Base-by-base conservation (phyloP, 2,888 invertebrate species). In the Brachylomia viminalis region DNA sequence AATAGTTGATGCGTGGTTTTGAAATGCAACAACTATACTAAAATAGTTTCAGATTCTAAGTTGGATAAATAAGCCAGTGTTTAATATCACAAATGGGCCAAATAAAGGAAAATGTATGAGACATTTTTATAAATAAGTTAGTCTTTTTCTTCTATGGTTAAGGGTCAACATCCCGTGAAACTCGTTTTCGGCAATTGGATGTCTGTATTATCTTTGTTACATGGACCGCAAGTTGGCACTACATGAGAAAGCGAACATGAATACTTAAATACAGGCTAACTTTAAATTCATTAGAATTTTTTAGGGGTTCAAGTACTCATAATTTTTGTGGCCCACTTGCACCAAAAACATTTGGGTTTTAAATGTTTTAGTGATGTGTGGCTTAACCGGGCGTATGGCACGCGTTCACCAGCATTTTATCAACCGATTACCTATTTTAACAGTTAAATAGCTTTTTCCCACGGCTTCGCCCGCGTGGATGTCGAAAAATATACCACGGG, bases 91-190 rank as follows among this genome's bases (percentile, higher is more conserved):
- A 49, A 56, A 38, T 20, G 38, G 42, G 13, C 10, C 1, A 72
- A 27, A 30, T 59, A 38, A 58, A 73, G 27, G 30, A 1, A 20
- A 59, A 59, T 4, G 1, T 11, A 27, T 17, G 8, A 23, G 17
- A 49, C 2, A 7, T n/a, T 49, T 47, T 54, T 38, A n/a, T 77
- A 61, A 77, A 79, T 77, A 77, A 45, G 42, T 30, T 38, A 52
- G 20, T 45, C n/a, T 58, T 54, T 59, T 65, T 33, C 15, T 45
- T 65, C 10, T 52, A 11, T 27, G 20, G 56, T 33, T 30, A 49
- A 47, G 52, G 30, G 33, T 33, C 23, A 47, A 47, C n/a, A 47
- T 45, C n/a, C 15, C 15, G 20, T 59, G 23, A 45, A 67, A 52
- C n/a, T n/a, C 1, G 6, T 42, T 49, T 23, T 7, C 11, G 17